These are phyloP conservation scores for Hermetia illucens DNA, from an alignment of 1,140 invertebrate genomes.

Conservation along the genomic window DNA sequence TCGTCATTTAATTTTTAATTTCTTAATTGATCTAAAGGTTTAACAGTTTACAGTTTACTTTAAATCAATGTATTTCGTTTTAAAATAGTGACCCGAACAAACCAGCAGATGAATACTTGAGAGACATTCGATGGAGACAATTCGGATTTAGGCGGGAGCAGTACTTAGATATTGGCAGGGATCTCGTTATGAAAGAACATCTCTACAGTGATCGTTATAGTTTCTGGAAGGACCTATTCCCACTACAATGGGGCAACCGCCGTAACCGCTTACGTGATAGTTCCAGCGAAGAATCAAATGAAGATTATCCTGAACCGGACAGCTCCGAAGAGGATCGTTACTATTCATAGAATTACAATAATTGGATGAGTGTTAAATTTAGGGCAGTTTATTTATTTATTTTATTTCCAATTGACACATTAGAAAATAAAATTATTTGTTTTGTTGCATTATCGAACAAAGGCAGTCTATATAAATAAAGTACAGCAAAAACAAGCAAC, in stretches of 20 bases:
- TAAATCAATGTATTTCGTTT: no score
- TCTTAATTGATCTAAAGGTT: background rate
- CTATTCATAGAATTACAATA: no score
- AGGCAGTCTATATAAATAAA: no score
- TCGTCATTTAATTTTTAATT: slow-evolving; percentile 3
- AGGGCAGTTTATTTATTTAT: no score
- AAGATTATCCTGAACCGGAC: background rate
- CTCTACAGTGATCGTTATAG: slow-evolving; percentile 37
- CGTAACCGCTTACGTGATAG: slow-evolving; percentile 21
- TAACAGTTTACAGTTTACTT: slow-evolving; percentile 1
- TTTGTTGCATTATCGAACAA: no score
- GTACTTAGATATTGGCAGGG: slow-evolving; percentile 39
- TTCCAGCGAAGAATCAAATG: background rate
- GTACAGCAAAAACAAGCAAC: no score
- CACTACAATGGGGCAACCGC: slow-evolving; percentile 25
- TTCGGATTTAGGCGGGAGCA: slow-evolving; percentile 32
- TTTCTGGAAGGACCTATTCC: slow-evolving; percentile 41
- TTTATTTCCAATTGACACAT: no score
- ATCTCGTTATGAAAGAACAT: slow-evolving; percentile 31
- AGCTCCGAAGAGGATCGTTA: background rate
- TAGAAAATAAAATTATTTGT: no score
- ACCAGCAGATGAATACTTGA: slow-evolving; percentile 16
- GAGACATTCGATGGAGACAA: slow-evolving; percentile 36
- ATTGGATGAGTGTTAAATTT: no score
- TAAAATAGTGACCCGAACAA: slow-evolving; percentile 21